Base-by-base conservation (phyloP, 2,888 invertebrate species). In the Aelia acuminata region DNA sequence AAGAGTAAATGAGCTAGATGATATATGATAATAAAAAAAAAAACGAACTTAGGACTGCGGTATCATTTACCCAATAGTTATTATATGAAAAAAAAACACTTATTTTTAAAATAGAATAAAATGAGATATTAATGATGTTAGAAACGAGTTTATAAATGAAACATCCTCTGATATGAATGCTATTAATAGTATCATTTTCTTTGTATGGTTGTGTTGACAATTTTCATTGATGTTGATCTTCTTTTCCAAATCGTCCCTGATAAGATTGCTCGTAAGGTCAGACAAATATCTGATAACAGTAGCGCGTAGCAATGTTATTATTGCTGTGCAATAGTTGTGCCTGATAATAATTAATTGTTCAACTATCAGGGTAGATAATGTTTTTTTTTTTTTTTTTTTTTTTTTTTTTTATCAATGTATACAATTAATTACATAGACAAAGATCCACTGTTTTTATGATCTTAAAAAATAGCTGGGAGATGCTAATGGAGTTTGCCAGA, bases 181-280 rank as follows among this genome's bases (percentile, higher is more conserved):
- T 70, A 70, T 70, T 35, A 70, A 70, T 70, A 70, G 63, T 5
- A 70, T 31, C 31, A 31, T 31, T 70, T 70, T 35, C 35, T 70
- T 70, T 70, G 8, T 70, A 20, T 20, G 35, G 5, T 7, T 35
- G 3, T 70, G 63, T 70, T 70, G 63, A 70, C 31, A 70, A 70
- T 70, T 70, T 70, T 70, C 63, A 70, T 70, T 70, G 31, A 70
- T 70, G 63, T 70, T 70, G 63, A 70, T 70, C 35, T 57, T 57
- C 26, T 70, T 70, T 70, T 18, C 35, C 18, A 35, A 70, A 70
- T 18, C 13, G 63, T 35, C 3, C 63, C 35, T 7, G 63, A 70
- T 70, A 35, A 70, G 31, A 70, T 35, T 35, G 63, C 18, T 31
- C 20, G 63, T 70, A 70, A 70, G 63, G 63, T 70, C 63, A 70